Base-by-base conservation (phyloP, 2,888 invertebrate species). In the Netelia fuscicornis region DNA sequence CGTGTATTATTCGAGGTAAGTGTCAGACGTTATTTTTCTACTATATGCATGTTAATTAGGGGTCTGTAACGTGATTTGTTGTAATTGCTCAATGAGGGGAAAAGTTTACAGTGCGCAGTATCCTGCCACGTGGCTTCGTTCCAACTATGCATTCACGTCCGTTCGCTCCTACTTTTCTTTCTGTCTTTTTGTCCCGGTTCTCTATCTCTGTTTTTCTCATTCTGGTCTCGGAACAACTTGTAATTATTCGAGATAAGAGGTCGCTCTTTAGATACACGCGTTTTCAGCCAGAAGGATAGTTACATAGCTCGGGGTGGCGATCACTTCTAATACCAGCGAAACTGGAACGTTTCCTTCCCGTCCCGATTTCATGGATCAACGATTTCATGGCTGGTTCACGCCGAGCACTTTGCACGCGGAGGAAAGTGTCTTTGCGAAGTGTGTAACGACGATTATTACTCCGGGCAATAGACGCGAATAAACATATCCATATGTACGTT, bases 311-410 rank as follows among this genome's bases (percentile, higher is more conserved):
- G 23, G 48, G 60, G 75, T 58, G 68, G 76, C 67, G 85, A 71
- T 81, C 67, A 70, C 60, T 71, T 71, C 58, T 78, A 65, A 58
- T 81, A 44, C 62, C 70, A 58, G 74, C 67, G 71, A 76, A 85
- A 85, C 79, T 80, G 79, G 82, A 85, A 80, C 76, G 60, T 82
- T 85, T 82, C 76, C 85, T 80, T 83, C 44, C 75, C 82, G 79
- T 72, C 75, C 85, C 44, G 82, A 76, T 82, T 85, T 85, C 85
- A 85, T 76, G 85, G 82, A 85, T 85, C 79, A 79, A 72, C 72
- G 82, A 75, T 48, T 48, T 64, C 42, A 17, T 37, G 58, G 62
- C 67, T 81, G 20, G 60, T 42, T 78, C 74, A 25, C 70, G 52
- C 68, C 10, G 20, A 13, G 54, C 25, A 37, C 71, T 65, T 48